Evolutionary conservation across 2,888 invertebrate genomes (phyloP).

Genomic region (Rhabditoides inermis): DNA sequence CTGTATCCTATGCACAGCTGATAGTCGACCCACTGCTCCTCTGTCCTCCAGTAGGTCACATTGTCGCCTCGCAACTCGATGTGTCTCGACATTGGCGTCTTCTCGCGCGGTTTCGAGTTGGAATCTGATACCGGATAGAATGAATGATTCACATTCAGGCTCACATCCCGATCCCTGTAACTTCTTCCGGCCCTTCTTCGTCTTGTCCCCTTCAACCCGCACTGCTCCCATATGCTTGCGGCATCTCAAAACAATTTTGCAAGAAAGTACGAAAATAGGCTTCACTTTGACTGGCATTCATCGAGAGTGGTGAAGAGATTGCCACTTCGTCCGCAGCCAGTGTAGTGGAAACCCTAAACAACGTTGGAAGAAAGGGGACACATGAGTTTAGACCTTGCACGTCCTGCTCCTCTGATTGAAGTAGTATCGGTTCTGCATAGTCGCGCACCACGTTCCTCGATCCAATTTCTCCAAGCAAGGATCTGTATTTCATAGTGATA

Average conservation of each 20-base stretch:
- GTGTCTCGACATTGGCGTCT: constrained; percentile 27
- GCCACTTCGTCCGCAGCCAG: constrained; percentile 42
- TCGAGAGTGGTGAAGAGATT: constrained; percentile 38
- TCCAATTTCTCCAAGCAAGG: constrained; percentile 40
- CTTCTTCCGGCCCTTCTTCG: no score
- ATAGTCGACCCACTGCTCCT: constrained; percentile 40
- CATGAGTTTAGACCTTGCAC: no score
- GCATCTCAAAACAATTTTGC: no score
- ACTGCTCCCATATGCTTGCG: no score
- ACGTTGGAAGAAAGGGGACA: no score
- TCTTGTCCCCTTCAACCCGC: no score
- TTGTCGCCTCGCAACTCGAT: constrained; percentile 18
- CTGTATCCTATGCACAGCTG: constrained; percentile 43
- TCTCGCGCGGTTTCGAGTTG: constrained; percentile 19
- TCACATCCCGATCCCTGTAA: no score
- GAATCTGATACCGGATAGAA: no score
- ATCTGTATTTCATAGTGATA: constrained; percentile 18
- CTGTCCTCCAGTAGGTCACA: constrained; percentile 36
- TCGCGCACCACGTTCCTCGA: constrained; percentile 44
- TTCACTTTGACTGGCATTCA: constrained; percentile 30
- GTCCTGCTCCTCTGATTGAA: constrained; percentile 23
- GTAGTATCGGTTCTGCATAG: constrained; percentile 36
- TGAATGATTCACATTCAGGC: no score
- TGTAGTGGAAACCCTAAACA: constrained; percentile 51
- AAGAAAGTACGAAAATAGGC: no score